These are phyloP conservation scores for Triplophysa yarkandensis DNA, from an alignment of 2,797 vertebrate species.

Conservation along the genomic window DNA sequence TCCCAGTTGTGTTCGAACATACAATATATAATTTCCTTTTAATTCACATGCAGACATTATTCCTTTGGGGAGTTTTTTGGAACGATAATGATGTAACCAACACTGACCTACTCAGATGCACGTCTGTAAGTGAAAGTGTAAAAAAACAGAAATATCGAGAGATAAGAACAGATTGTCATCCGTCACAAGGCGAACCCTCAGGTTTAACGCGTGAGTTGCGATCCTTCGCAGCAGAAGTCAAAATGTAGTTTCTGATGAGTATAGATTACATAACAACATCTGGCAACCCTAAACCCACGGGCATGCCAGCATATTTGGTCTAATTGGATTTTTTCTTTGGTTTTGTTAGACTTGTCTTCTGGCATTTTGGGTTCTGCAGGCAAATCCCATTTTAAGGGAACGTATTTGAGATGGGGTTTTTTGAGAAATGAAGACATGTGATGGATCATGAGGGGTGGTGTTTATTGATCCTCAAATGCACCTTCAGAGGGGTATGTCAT, in stretches of 20 bases:
- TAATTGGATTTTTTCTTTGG: slow-evolving; percentile 75
- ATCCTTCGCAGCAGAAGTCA: slow-evolving; percentile 89
- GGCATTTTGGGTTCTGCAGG: slow-evolving; percentile 64
- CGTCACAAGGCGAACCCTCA: slow-evolving; percentile 91
- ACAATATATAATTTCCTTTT: neutral
- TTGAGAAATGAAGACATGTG: slow-evolving; percentile 50
- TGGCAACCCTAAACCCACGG: slow-evolving; percentile 77
- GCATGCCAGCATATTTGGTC: slow-evolving; percentile 66
- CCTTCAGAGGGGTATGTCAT: neutral
- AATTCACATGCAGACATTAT: slow-evolving; percentile 15
- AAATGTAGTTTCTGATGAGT: slow-evolving; percentile 92
- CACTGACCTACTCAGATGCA: slow-evolving; percentile 56
- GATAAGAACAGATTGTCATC: slow-evolving; percentile 75
- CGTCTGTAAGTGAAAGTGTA: slow-evolving; percentile 50
- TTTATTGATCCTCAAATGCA: slow-evolving; percentile 53
- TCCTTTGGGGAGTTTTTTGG: slow-evolving; percentile 22
- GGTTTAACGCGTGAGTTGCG: slow-evolving; percentile 95
- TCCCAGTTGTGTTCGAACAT: neutral
- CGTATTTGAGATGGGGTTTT: slow-evolving; percentile 58
- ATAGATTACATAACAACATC: slow-evolving; percentile 83
- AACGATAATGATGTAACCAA: slow-evolving; percentile 51
- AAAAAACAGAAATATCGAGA: slow-evolving; percentile 60
- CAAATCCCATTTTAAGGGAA: slow-evolving; percentile 58
- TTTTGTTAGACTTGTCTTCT: slow-evolving; percentile 69
- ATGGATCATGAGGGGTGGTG: slow-evolving; percentile 50